Evolutionary conservation across 2,797 vertebrate species (phyloP), one percentile per base, ranked within the genome.

Genomic region (Cetoscarus ocellatus): DNA sequence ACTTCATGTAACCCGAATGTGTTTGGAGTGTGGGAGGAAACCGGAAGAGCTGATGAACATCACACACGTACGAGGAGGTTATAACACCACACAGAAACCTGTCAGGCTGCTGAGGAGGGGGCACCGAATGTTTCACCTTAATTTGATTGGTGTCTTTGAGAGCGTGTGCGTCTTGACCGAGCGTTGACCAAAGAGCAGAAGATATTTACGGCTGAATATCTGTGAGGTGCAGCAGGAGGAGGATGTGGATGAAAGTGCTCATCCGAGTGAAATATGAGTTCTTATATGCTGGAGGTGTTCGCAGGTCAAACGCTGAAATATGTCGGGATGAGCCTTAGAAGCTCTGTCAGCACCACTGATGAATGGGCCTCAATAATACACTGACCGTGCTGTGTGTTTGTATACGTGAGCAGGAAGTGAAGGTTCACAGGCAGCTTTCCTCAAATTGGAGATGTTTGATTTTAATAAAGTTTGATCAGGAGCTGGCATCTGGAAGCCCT

Each of bases 331-430:
- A 15, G 38, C 34, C 27, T 36, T 73, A 66, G 71, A 75, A 82
- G 68, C 51, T 51, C 10, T 34, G 67, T 38, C 60, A 66, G 44
- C 60, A 68, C 15, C 14, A 34, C 60, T 68, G 51, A 67, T 61
- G 51, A 75, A 58, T 68, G 52, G 55, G 45, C 51, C 10, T 70
- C 54, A 10, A 27, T 27, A 27, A 27, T 27, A 27, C 27, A 27
- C 27, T 27, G 27, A 27, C 27, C 27, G 4, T 27, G 27, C 4
- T 27, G 27, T 27, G 27, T 27, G 27, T 27, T 27, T 27, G 27
- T 27, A 27, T 27, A 27, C 27, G 27, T 27, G 27, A 27, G 27
- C 27, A 27, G n/a, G n/a, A n/a, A n/a, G n/a, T n/a, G n/a, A n/a
- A n/a, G n/a, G n/a, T n/a, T n/a, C n/a, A n/a, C n/a, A n/a, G n/a